phyloP scores from a whole-genome alignment of 2,888 invertebrate species.

The Cataglyphis rosenhaueri region DNA sequence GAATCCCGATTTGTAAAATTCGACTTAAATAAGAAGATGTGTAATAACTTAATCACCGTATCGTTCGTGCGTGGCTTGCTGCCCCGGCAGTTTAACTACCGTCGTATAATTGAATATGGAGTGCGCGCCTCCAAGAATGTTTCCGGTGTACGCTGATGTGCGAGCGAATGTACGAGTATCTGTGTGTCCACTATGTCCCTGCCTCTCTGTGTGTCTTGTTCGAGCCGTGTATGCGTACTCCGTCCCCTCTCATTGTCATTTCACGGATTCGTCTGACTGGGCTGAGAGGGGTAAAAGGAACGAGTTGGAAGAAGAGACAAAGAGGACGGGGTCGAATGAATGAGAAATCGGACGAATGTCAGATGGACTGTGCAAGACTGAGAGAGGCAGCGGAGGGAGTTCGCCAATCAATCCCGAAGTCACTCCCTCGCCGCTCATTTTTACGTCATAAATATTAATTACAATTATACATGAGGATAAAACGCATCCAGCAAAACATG shows the following conservation, averaged over 20 bases:
- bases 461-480: slow-evolving; percentile 79
- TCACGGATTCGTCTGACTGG: neutral
- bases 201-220: slow-evolving; percentile 50
- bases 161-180: slow-evolving; percentile 57
- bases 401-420: slow-evolving; percentile 77
- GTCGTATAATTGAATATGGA: slow-evolving; percentile 72
- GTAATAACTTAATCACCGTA: slow-evolving; percentile 75
- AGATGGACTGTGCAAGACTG: slow-evolving; percentile 82
- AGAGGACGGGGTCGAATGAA: slow-evolving; percentile 34
- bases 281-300: slow-evolving; percentile 26
- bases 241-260: slow-evolving; percentile 23
- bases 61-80: slow-evolving; percentile 79
- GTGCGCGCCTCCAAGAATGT: slow-evolving; percentile 56
- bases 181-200: slow-evolving; percentile 55
- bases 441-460: slow-evolving; percentile 82
- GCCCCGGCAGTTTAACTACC: slow-evolving; percentile 79
- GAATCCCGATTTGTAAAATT: slow-evolving; percentile 81
- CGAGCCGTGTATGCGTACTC: slow-evolving; percentile 27
- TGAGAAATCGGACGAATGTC: slow-evolving; percentile 74
- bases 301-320: slow-evolving; percentile 44
- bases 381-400: slow-evolving; percentile 81
- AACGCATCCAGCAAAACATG: slow-evolving; percentile 78
- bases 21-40: slow-evolving; percentile 78
- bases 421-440: slow-evolving; percentile 80
- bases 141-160: slow-evolving; percentile 55